Conservation (phyloP, 2,113 vertebrate genomes). For the Piprites chloris region DNA sequence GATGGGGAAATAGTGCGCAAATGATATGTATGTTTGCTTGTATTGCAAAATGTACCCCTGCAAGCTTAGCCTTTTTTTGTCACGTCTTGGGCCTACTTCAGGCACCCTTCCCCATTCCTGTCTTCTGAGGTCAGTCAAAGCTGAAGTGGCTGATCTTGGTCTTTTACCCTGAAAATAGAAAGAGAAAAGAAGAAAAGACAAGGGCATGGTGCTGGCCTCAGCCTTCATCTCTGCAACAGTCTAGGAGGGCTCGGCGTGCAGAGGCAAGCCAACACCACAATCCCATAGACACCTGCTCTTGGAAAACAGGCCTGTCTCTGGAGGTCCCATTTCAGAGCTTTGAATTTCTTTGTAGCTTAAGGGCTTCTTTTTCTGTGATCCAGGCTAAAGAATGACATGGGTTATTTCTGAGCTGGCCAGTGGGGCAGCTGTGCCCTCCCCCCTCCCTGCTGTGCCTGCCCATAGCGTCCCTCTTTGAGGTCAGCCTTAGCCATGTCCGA, state of each 20-base stretch:
- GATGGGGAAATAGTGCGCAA: neutral
- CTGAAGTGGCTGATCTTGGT: neutral
- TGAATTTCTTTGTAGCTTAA: neutral
- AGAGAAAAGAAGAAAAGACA: neutral
- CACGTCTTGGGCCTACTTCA: neutral
- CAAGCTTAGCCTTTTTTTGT: neutral
- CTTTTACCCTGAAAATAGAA: neutral
- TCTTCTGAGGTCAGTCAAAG: neutral
- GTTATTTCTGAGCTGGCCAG: neutral
- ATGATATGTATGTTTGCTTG: neutral
- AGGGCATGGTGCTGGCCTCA: neutral
- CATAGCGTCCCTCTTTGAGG: neutral
- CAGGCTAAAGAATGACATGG: neutral
- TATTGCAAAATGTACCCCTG: neutral
- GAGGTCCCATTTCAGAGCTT: neutral
- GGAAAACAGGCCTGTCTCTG: neutral
- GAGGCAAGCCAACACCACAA: neutral
- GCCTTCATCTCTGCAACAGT: neutral
- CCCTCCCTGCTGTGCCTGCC: rapidly evolving
- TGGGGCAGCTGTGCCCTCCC: neutral
- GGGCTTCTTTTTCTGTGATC: neutral
- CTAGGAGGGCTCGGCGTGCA: neutral
- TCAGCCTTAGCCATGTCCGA: neutral
- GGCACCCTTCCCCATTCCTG: neutral
- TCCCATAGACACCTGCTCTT: neutral